Evolutionary conservation across 2,797 vertebrate species (phyloP), one percentile per base, ranked within the genome.

Genomic region (Heliangelus exortis): DNA sequence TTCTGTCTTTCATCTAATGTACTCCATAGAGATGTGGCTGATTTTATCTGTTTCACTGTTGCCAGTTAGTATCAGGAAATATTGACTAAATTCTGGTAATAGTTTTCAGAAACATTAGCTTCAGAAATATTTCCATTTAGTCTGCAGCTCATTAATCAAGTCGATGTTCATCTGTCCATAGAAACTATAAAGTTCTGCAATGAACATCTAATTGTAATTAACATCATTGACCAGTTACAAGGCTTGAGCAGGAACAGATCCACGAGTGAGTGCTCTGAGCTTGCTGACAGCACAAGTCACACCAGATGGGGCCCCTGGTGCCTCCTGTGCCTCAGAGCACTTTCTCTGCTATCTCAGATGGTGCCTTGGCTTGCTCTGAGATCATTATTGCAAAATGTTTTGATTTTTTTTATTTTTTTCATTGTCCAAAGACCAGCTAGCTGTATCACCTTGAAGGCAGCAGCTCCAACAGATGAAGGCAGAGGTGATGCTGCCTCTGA

Each of bases 171-270:
- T 96, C 95, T 97, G 51, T 83, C 90, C 93, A 53, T 77, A 85
- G 54, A 89, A 94, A 91, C 95, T 92, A 79, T 95, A 93, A 97
- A 95, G 74, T 79, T 87, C 88, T 94, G 92, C 84, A 92, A 50
- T 89, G 94, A 95, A 79, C 41, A 95, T 84, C 63, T 93, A 84
- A 93, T 96, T 97, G 92, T 86, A 92, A 96, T 96, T 96, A 96
- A 89, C 93, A 84, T 80, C 90, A 45, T 36, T 95, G 94, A 83
- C 91, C 94, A 95, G 94, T 90, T 91, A 77, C 88, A 76, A 94
- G 81, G 84, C 15, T 18, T 92, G 92, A 96, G 92, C 93, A 91
- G 92, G 71, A 86, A 29, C 61, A 8, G 84, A 45, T 25, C 85
- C 78, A 92, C 81, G 68, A 95, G 90, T 34, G 54, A 94, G 85